phyloP scores from a whole-genome alignment of 2,888 invertebrate species.

The Amorpha juglandis region DNA sequence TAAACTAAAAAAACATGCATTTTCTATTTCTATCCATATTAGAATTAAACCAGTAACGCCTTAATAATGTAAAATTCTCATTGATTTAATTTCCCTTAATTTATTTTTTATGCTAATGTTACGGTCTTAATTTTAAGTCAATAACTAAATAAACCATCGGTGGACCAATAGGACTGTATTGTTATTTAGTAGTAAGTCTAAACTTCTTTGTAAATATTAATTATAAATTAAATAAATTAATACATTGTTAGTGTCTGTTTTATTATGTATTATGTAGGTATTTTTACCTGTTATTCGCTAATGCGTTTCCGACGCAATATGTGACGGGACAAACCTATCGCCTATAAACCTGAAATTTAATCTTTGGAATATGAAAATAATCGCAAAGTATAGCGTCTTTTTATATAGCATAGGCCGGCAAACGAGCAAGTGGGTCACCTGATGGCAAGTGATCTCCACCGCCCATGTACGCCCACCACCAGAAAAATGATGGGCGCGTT shows the following conservation, averaged over 20 bases:
- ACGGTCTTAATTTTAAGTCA: neutral
- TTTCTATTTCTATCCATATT: neutral
- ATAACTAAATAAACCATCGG: constrained; percentile 25
- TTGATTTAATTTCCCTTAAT: neutral
- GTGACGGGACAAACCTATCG: no score
- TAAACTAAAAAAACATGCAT: no score
- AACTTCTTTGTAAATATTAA: constrained; percentile 19
- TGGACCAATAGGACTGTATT: constrained; percentile 31
- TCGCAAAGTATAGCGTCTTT: no score
- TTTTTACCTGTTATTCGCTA: neutral
- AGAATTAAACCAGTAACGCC: constrained; percentile 13
- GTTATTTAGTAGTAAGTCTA: constrained; percentile 17
- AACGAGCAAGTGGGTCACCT: no score
- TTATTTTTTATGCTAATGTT: constrained; percentile 2
- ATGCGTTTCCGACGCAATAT: neutral
- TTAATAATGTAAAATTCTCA: neutral
- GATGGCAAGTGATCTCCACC: no score
- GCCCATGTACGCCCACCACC: no score
- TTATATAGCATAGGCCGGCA: no score
- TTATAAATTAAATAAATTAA: constrained; percentile 8
- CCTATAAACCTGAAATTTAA: no score
- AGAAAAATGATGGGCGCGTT: no score
- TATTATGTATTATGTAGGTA: neutral
- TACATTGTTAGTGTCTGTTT: constrained; percentile 8
- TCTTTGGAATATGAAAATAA: no score